Base-by-base conservation (phyloP, 2,888 invertebrate genomes). In the Pandemis corylana region DNA sequence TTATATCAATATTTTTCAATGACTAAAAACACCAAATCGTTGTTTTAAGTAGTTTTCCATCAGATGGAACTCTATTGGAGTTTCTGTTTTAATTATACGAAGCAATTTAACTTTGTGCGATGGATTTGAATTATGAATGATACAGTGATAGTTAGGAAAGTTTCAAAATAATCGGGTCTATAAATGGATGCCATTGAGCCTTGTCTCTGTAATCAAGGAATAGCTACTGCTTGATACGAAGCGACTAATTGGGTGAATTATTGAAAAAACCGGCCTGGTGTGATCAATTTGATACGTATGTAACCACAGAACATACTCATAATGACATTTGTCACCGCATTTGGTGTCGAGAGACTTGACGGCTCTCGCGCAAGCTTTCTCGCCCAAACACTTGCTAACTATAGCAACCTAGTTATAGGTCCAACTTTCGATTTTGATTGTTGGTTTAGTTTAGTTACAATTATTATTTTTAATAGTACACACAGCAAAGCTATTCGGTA, bases 71-170 rank as follows among this genome's bases (percentile, higher is more conserved):
- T 70, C 46, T 9, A 71, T 74, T 59, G 49, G 70, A 28, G 28
- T 63, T 15, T 61, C 44, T 46, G 66, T 62, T 71, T 56, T 75
- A 71, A 75, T 75, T 75, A 71, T 46, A 56, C 75, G 62, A 71
- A 71, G 66, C 62, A 75, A 75, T 75, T 75, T 71, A 75, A 75
- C 75, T 75, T 74, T 2, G 44, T 44, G 51, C 44, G 51, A 51
- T 66, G 42, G 56, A 74, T 74, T 61, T 66, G 42, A 73, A 74
- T 74, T 70, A 53, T 75, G 44, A 71, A 65, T 74, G 62, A 63
- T 75, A 66, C 51, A 67, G 51, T 74, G 61, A 51, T 73, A 69
- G 64, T 69, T 69, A 61, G 64, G 20, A 10, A 69, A 69, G 68
- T 68, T 65, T 69, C 10, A 20, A 53, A 49, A 71, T 56, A 56